Evolutionary conservation across 1,140 invertebrate genomes (phyloP).

Genomic region (Hyles euphorbiae): DNA sequence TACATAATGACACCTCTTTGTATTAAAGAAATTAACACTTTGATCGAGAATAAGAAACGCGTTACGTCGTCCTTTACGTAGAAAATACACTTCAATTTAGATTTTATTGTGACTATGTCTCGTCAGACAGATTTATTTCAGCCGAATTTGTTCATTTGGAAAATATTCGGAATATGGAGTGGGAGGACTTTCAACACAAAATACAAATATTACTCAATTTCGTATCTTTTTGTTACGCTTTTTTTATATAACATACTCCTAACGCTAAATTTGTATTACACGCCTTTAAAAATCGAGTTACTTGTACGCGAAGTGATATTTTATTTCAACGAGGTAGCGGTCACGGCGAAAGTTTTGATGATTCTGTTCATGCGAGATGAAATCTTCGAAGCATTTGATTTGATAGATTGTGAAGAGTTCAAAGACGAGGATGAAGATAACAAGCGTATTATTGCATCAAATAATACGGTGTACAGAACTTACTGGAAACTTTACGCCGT

Average conservation of each 20-base stretch:
- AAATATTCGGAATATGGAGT: constrained; percentile 46
- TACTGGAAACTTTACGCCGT: constrained; percentile 32
- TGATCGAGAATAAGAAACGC: neutral
- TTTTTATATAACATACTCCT: constrained; percentile 39
- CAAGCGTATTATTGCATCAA: constrained; percentile 29
- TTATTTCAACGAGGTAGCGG: constrained; percentile 47
- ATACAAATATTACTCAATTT: constrained; percentile 43
- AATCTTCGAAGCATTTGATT: constrained; percentile 38
- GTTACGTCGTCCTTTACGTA: neutral
- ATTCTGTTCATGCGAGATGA: constrained; percentile 38
- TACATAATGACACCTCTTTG: constrained; percentile 17
- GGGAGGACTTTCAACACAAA: constrained; percentile 22
- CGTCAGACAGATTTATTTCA: constrained; percentile 32
- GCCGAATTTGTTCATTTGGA: constrained; percentile 33
- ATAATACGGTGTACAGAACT: constrained; percentile 29
- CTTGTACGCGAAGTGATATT: constrained; percentile 51
- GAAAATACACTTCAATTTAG: neutral
- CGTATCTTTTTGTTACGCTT: constrained; percentile 36
- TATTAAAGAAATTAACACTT: constrained; percentile 12
- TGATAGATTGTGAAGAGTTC: constrained; percentile 41
- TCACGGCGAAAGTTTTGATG: constrained; percentile 42
- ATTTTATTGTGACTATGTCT: neutral
- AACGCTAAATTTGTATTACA: constrained; percentile 41
- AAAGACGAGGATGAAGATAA: constrained; percentile 31
- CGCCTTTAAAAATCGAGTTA: constrained; percentile 42